phyloP scores from a whole-genome alignment of 23 tunicate genomes.

The Styela plicata region DNA sequence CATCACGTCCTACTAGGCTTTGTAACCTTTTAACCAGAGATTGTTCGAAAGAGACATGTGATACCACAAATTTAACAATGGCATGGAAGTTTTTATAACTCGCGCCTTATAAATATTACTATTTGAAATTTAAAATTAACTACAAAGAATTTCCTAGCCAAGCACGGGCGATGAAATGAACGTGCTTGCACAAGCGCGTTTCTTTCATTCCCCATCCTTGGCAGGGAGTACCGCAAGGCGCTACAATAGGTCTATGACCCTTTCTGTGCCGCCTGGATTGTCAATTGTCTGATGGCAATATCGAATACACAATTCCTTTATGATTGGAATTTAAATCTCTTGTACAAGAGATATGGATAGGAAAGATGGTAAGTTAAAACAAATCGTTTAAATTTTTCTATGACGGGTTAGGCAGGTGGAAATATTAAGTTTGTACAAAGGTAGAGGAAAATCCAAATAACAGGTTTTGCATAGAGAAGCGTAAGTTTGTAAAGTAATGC shows the following conservation, averaged over 20 bases:
- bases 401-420: not conserved
- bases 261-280: conserved; percentile 6
- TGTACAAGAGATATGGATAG: not conserved
- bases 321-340: not conserved
- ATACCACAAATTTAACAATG: not conserved
- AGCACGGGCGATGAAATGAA: too few relatives aligned
- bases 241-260: conserved; percentile 27
- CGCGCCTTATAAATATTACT: not conserved
- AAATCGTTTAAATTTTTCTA: not conserved
- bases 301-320: conserved; percentile 13
- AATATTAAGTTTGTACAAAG: too few relatives aligned
- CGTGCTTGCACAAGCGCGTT: too few relatives aligned
- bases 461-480: too few relatives aligned
- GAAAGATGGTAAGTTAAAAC: not conserved
- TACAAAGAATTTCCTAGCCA: too few relatives aligned
- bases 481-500: too few relatives aligned
- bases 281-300: conserved; percentile 24
- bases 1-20: conserved; percentile 5
- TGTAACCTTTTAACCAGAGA: not conserved
- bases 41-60: not conserved
- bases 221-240: too few relatives aligned
- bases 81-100: not conserved
- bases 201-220: too few relatives aligned
- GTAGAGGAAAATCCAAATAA: too few relatives aligned
- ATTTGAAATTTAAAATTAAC: too few relatives aligned